Evolutionary conservation across 2,797 vertebrate species (phyloP).

Genomic region (Lophius americanus): DNA sequence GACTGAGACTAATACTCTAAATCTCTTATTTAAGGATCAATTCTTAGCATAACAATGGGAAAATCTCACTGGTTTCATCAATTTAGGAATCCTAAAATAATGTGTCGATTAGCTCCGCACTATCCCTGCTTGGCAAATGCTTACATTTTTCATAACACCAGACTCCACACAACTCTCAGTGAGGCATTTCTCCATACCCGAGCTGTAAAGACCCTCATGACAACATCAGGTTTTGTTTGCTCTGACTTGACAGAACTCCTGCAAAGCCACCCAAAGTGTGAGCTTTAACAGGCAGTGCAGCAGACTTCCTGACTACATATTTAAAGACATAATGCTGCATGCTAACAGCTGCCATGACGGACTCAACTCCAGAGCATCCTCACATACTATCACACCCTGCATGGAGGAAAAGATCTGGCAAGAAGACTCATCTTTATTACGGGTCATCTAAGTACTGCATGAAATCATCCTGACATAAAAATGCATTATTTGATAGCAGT

Average conservation of each 20-base stretch:
- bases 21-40: too few relatives aligned
- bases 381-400: too few relatives aligned
- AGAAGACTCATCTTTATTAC: background rate
- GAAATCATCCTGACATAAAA: constrained; percentile 20
- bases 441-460: constrained; percentile 19
- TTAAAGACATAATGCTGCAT: too few relatives aligned
- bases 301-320: too few relatives aligned
- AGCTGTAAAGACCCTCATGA: background rate
- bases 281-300: too few relatives aligned
- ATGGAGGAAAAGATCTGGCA: background rate
- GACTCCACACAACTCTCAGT: background rate
- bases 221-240: background rate
- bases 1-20: too few relatives aligned
- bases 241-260: background rate
- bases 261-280: too few relatives aligned
- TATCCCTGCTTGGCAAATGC: background rate
- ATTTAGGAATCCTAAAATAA: background rate
- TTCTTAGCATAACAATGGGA: background rate
- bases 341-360: background rate
- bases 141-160: background rate
- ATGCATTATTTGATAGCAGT: constrained; percentile 33
- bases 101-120: background rate
- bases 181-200: background rate
- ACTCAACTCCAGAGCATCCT: constrained; percentile 3
- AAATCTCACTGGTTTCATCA: background rate